Conservation (phyloP, 2,888 invertebrate genomes). For the Chrysomela aeneicollis region DNA sequence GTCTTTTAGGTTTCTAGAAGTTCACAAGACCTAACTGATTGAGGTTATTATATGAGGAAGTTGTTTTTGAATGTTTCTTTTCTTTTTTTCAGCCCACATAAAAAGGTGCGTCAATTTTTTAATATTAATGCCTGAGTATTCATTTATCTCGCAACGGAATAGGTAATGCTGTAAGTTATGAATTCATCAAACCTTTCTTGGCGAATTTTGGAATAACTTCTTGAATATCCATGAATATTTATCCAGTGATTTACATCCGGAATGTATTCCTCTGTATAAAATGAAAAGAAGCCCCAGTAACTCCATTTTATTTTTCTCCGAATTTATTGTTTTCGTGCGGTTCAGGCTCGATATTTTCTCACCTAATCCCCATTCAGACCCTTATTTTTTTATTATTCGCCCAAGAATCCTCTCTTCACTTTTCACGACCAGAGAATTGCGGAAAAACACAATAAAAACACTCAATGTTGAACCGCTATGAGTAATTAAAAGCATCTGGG, state of each 20-base stretch:
- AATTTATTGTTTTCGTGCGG: neutral
- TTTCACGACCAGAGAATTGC: neutral
- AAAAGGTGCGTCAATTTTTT: no score
- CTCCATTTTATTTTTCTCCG: constrained; percentile 1
- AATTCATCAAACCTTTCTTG: no score
- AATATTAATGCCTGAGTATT: no score
- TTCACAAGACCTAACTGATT: no score
- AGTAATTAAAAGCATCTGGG: neutral
- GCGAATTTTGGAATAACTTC: neutral
- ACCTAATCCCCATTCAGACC: neutral
- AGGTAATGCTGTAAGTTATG: no score
- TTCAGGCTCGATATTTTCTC: neutral
- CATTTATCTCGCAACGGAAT: no score
- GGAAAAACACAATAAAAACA: neutral
- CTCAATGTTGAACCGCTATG: neutral
- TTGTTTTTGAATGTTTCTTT: no score
- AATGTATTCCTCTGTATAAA: neutral
- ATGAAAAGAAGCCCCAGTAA: neutral
- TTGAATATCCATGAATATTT: neutral
- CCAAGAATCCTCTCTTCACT: neutral
- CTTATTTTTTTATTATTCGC: neutral
- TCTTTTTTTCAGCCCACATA: no score
- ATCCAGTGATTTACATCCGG: neutral
- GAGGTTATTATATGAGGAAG: no score
- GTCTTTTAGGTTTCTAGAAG: no score